A percentile compares a stretch with the other conserved stretches of the same genome.
Conservation (phyloP, 2,888 invertebrate species). For the Spodoptera littoralis region DNA sequence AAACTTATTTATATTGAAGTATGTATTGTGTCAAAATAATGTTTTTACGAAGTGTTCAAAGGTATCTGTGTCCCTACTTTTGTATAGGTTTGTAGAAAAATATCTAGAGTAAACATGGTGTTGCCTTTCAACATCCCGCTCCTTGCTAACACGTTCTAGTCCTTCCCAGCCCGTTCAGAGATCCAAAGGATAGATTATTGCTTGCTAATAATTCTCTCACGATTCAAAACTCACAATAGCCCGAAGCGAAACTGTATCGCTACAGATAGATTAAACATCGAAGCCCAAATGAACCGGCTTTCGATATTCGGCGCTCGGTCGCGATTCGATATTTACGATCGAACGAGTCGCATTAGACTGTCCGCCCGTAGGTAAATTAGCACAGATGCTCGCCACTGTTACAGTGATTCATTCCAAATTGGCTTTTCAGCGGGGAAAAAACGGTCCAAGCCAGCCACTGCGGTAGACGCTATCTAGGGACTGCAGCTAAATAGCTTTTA, state of each 20-base stretch:
- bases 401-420: slow-evolving; percentile 89
- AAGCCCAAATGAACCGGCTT: slow-evolving; percentile 88
- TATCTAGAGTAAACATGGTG: slow-evolving; percentile 6
- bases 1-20: slow-evolving; percentile 42
- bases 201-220: slow-evolving; percentile 60
- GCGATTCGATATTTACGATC: slow-evolving; percentile 87
- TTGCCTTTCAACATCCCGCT: slow-evolving; percentile 31
- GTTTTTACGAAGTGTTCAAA: slow-evolving; percentile 19
- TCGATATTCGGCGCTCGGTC: slow-evolving; percentile 88
- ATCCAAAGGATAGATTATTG: slow-evolving; percentile 49
- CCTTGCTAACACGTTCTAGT: slow-evolving; percentile 42
- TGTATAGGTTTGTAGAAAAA: slow-evolving; percentile 9
- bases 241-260: slow-evolving; percentile 76
- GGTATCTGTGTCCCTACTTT: slow-evolving; percentile 1
- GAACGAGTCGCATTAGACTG: slow-evolving; percentile 87
- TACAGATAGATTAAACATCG: slow-evolving; percentile 88
- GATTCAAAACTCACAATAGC: slow-evolving; percentile 74
- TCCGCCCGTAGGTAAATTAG: slow-evolving; percentile 89
- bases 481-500: slow-evolving; percentile 82
- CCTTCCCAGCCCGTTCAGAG: slow-evolving; percentile 46
- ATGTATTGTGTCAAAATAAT: slow-evolving; percentile 30
- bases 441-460: slow-evolving; percentile 71
- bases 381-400: slow-evolving; percentile 88
- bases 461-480: slow-evolving; percentile 82
- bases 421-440: slow-evolving; percentile 87